Evolutionary conservation across 2,888 invertebrate species (phyloP).

Genomic region (Philopedon plagiatum): DNA sequence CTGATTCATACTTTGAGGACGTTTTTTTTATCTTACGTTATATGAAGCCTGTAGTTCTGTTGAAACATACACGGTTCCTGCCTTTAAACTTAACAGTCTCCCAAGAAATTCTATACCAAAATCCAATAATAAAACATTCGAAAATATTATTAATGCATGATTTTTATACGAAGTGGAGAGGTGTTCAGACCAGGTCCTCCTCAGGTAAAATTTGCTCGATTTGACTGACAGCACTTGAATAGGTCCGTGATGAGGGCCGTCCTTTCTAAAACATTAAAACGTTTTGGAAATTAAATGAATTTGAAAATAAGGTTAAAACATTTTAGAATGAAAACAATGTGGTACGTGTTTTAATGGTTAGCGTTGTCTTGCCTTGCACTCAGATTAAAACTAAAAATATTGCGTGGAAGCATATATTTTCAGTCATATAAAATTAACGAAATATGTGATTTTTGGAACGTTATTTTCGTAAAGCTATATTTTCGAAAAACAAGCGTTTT

Average conservation of each 20-base stretch:
- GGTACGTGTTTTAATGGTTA: background rate
- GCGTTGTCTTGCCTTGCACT: too few species aligned
- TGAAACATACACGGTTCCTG: background rate
- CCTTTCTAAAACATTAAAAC: slow-evolving; percentile 23
- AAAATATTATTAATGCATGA: slow-evolving; percentile 37
- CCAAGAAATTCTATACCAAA: slow-evolving; percentile 19
- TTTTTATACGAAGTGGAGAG: slow-evolving; percentile 27
- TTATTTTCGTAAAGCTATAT: too few species aligned
- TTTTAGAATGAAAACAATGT: background rate
- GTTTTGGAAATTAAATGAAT: slow-evolving; percentile 28
- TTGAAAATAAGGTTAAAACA: background rate
- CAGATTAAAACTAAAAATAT: too few species aligned
- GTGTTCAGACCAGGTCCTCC: slow-evolving; percentile 25
- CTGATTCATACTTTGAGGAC: too few species aligned
- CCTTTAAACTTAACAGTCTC: background rate
- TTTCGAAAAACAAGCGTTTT: too few species aligned
- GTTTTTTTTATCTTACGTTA: background rate
- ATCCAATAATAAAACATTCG: slow-evolving; percentile 26
- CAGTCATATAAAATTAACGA: too few species aligned
- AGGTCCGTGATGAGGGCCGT: slow-evolving; percentile 32
- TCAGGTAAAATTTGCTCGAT: slow-evolving; percentile 32
- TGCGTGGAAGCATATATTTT: too few species aligned
- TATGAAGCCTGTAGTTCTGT: too few species aligned
- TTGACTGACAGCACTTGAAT: slow-evolving; percentile 40
- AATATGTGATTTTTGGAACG: too few species aligned